phyloP scores from a whole-genome alignment of 1,140 invertebrate species.

The Drosophila santomea region DNA sequence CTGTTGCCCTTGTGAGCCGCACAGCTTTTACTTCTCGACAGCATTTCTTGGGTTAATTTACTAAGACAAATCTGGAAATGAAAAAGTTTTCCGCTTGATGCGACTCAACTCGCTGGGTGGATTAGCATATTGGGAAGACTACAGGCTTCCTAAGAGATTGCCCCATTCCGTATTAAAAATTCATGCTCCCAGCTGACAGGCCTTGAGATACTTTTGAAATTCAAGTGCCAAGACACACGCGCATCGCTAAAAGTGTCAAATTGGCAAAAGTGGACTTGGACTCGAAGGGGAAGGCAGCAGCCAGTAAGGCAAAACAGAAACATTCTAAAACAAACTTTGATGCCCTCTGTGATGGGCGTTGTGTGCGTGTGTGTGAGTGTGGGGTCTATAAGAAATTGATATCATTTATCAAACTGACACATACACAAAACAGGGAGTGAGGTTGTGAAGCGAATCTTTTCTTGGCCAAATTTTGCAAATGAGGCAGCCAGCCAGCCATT shows the following conservation, averaged over 20 bases:
- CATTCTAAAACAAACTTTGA: slow-evolving; percentile 69
- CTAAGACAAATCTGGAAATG: slow-evolving; percentile 13
- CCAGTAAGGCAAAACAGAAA: slow-evolving; percentile 41
- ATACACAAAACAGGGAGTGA: slow-evolving; percentile 28
- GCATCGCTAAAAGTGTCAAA: slow-evolving; percentile 76
- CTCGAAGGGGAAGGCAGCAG: not conserved
- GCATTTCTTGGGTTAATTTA: slow-evolving; percentile 25
- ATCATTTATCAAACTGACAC: slow-evolving; percentile 81
- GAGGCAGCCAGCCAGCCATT: slow-evolving; percentile 36
- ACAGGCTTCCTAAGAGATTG: slow-evolving; percentile 51
- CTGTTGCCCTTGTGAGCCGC: slow-evolving; percentile 4
- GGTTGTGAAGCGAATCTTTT: slow-evolving; percentile 33
- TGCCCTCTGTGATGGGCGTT: slow-evolving; percentile 27
- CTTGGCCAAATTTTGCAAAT: slow-evolving; percentile 70
- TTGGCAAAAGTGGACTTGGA: slow-evolving; percentile 64
- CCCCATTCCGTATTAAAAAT: slow-evolving; percentile 73
- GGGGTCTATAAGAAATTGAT: slow-evolving; percentile 79
- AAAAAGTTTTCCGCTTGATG: slow-evolving; percentile 30
- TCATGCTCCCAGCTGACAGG: slow-evolving; percentile 74
- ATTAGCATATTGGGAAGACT: slow-evolving; percentile 38
- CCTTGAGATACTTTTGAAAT: slow-evolving; percentile 72
- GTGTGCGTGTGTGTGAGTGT: not conserved
- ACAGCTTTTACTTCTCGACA: not conserved
- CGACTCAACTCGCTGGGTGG: slow-evolving; percentile 21
- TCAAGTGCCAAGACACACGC: slow-evolving; percentile 68